phyloP scores from a whole-genome alignment of 2,888 invertebrate genomes.

The Orthosia incerta region DNA sequence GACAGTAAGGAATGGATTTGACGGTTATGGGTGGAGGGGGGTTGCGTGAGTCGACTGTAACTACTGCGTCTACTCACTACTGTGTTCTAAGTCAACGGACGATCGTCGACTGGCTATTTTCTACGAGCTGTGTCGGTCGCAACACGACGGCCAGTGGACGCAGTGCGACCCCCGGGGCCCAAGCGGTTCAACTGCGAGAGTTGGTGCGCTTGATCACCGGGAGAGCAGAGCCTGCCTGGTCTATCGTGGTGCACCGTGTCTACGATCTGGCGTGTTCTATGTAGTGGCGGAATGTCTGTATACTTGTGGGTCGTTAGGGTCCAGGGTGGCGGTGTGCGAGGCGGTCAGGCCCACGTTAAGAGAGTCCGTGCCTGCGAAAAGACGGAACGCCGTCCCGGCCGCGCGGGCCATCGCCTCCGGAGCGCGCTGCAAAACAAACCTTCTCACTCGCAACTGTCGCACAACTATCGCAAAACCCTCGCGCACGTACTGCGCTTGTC shows the following conservation, averaged over 20 bases:
- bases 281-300: slow-evolving; percentile 72
- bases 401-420: slow-evolving; percentile 95
- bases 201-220: neutral
- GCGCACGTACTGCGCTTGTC: neutral
- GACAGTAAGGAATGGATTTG: slow-evolving; percentile 9
- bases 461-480: neutral
- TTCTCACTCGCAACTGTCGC: slow-evolving; percentile 55
- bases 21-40: neutral
- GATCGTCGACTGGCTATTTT: slow-evolving; percentile 1
- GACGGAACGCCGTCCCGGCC: slow-evolving; percentile 94
- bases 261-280: slow-evolving; percentile 68
- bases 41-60: slow-evolving; percentile 12
- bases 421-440: slow-evolving; percentile 91
- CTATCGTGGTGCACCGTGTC: slow-evolving; percentile 64
- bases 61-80: slow-evolving; percentile 33
- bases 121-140: slow-evolving; percentile 35
- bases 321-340: slow-evolving; percentile 90
- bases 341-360: slow-evolving; percentile 93
- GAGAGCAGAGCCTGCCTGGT: slow-evolving; percentile 1
- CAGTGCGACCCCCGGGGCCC: neutral
- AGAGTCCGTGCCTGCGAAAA: slow-evolving; percentile 94
- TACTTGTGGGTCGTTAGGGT: slow-evolving; percentile 90
- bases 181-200: slow-evolving; percentile 9
- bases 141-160: neutral
- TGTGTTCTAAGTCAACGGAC: slow-evolving; percentile 13